These are phyloP conservation scores for Punctoribates punctum DNA, from an alignment of 2,888 invertebrate genomes.

Conservation along the genomic window DNA sequence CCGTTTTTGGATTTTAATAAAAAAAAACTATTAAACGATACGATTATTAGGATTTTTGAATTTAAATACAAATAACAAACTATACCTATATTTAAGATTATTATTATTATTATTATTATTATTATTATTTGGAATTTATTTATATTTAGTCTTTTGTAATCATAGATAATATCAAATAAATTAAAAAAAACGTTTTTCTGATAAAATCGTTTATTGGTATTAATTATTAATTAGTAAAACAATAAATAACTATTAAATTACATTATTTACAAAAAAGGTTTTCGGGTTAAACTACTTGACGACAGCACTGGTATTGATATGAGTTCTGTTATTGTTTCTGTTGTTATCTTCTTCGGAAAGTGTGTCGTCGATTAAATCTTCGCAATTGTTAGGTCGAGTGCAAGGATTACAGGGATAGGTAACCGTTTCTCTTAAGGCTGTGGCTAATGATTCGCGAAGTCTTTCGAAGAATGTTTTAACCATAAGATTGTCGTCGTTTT, in stretches of 20 bases:
- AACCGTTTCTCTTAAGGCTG: constrained; percentile 56
- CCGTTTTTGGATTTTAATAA: not conserved
- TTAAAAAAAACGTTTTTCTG: not conserved
- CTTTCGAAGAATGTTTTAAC: constrained; percentile 82
- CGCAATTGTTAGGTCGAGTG: not conserved
- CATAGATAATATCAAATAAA: not conserved
- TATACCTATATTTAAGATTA: not conserved
- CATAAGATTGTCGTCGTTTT: constrained; percentile 72
- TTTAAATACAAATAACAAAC: not conserved
- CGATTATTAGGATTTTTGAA: not conserved
- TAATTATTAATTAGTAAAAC: not conserved
- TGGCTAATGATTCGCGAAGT: constrained; percentile 70
- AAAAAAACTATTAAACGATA: not conserved
- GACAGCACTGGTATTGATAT: not conserved
- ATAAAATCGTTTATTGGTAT: not conserved
- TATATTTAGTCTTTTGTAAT: constrained; percentile 1
- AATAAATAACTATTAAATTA: constrained; percentile 8
- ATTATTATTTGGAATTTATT: too few species aligned
- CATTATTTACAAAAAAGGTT: not conserved
- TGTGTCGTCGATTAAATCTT: not conserved
- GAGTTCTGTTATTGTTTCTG: not conserved
- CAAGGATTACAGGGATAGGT: not conserved
- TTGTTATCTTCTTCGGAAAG: too few species aligned
- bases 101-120: not conserved
- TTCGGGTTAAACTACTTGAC: not conserved